Conservation (phyloP, 2,113 vertebrate genomes). For the Prionailurus viverrinus region DNA sequence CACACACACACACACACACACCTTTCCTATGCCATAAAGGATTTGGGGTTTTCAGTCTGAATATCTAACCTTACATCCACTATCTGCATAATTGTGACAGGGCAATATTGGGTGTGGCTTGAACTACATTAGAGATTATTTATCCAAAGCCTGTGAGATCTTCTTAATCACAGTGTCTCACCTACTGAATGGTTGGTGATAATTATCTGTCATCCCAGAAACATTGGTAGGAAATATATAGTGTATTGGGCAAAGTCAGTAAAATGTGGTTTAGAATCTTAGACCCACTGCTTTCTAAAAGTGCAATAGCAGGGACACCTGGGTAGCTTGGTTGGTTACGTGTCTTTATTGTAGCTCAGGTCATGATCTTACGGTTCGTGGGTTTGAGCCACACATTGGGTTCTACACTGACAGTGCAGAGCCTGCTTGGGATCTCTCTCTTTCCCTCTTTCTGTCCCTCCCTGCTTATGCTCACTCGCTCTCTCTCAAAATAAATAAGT, state of each 20-base stretch:
- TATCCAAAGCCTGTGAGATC: neutral
- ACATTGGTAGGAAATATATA: neutral
- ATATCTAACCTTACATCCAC: neutral
- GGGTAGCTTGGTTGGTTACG: too few relatives aligned
- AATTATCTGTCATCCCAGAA: neutral
- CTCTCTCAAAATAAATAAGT: too few relatives aligned
- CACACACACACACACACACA: too few relatives aligned
- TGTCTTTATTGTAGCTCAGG: too few relatives aligned
- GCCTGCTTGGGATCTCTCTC: too few relatives aligned
- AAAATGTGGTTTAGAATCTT: neutral
- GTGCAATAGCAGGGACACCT: neutral
- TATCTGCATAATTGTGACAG: neutral
- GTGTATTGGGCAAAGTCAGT: neutral
- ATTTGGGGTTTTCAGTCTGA: neutral
- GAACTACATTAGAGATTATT: neutral
- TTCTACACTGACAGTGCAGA: too few relatives aligned
- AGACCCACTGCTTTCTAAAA: neutral
- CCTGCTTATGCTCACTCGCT: too few relatives aligned
- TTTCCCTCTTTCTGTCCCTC: too few relatives aligned
- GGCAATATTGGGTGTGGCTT: neutral
- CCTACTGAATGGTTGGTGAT: neutral
- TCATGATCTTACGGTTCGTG: too few relatives aligned
- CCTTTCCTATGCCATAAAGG: neutral
- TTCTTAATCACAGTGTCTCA: neutral
- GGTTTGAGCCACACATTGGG: too few relatives aligned